These are phyloP conservation scores for Molossus alvarezi DNA, from an alignment of 2,797 vertebrate species.

Conservation along the genomic window DNA sequence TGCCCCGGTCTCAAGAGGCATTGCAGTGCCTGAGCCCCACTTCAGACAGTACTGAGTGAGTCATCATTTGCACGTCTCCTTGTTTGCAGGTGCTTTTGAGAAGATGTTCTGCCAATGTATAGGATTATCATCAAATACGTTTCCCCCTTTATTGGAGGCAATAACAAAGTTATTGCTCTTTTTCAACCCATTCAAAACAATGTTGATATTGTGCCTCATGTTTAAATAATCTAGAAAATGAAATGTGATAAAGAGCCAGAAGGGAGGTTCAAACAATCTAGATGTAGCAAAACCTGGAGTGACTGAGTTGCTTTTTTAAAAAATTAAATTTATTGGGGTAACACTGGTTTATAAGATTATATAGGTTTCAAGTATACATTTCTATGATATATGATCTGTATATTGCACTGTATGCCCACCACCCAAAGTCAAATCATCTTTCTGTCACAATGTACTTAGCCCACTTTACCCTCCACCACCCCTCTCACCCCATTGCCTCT, in stretches of 20 bases:
- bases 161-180: background rate
- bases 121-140: background rate
- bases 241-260: background rate
- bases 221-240: conserved; percentile 27
- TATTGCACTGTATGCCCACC: background rate
- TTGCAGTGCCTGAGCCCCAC: background rate
- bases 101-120: background rate
- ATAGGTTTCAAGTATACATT: background rate
- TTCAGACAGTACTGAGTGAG: background rate
- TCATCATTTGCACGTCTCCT: background rate
- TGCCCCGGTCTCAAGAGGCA: background rate
- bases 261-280: background rate
- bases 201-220: background rate
- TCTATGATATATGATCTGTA: background rate
- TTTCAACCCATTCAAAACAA: background rate
- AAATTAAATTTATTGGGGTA: background rate
- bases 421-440: background rate
- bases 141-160: background rate
- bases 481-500: background rate
- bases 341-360: background rate
- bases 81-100: background rate
- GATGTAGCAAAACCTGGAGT: background rate
- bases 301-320: background rate
- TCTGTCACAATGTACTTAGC: background rate
- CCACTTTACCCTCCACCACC: background rate